A percentile compares a stretch with the other conserved stretches of the same genome.
Conservation (phyloP, 92 coral and sea anemone genomes). For the Parazoanthus swiftii region DNA sequence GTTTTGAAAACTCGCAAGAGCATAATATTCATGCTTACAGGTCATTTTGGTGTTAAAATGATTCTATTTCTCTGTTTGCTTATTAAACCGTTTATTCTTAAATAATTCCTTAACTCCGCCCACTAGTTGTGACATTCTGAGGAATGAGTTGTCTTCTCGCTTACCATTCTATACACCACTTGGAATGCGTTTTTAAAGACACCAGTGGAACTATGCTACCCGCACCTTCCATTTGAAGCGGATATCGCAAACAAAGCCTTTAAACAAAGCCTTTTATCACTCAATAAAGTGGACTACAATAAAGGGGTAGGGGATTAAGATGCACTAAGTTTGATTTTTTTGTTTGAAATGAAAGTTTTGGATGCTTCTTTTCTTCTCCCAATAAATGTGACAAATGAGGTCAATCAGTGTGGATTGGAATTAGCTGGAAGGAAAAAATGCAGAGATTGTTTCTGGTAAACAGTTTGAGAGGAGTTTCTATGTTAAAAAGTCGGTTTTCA, state of each 20-base stretch:
- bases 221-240: not conserved
- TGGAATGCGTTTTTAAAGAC: not conserved
- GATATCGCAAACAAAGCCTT: constrained; percentile 6
- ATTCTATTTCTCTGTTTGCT: not conserved
- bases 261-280: constrained; percentile 7
- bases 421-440: not conserved
- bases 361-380: not conserved
- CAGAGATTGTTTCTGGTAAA: not conserved
- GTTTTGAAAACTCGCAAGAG: not conserved
- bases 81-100: not conserved
- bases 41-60: constrained; percentile 12
- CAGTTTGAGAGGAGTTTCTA: not conserved
- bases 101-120: constrained; percentile 18
- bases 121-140: constrained; percentile 3
- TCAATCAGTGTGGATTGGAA: not conserved
- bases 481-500: not conserved
- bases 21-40: not conserved
- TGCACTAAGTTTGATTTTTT: not conserved
- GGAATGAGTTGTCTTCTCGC: constrained; percentile 6
- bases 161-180: not conserved
- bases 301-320: not conserved
- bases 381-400: not conserved
- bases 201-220: not conserved
- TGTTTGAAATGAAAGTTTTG: not conserved
- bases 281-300: not conserved